Evolutionary conservation across 2,888 invertebrate genomes (phyloP).

Genomic region (Pristionchus exspectatus): DNA sequence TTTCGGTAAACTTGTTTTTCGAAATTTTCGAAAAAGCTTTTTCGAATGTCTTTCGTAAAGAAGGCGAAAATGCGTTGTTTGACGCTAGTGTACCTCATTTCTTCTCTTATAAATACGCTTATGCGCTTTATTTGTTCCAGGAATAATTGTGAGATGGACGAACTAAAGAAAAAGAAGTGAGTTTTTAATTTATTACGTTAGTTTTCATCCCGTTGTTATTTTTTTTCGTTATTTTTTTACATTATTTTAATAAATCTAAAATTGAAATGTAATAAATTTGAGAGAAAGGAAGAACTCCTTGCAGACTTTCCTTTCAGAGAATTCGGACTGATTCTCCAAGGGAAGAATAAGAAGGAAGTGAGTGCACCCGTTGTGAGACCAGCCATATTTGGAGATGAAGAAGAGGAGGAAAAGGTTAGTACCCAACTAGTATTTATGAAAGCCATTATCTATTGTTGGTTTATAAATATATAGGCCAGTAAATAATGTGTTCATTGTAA

Average conservation of each 20-base stretch:
- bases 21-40: neutral
- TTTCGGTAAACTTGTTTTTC: neutral
- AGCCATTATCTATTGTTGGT: too few relatives aligned
- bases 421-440: neutral
- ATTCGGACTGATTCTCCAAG: constrained; percentile 66
- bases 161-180: constrained; percentile 38
- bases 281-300: neutral
- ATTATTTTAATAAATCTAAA: too few relatives aligned
- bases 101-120: neutral
- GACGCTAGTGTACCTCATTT: constrained; percentile 11
- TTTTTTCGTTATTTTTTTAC: neutral
- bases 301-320: constrained; percentile 59
- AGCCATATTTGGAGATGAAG: constrained; percentile 65
- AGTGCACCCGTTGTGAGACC: constrained; percentile 51
- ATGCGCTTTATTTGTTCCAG: neutral
- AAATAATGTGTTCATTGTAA: neutral
- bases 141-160: constrained; percentile 12
- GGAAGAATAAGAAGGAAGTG: constrained; percentile 55
- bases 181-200: neutral
- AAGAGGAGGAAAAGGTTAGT: constrained; percentile 65
- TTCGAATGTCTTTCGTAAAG: neutral
- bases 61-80: neutral
- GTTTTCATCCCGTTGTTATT: neutral
- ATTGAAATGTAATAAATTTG: too few relatives aligned
- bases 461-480: too few relatives aligned